Conservation (phyloP, 2,888 invertebrate genomes). For the Drosophila niveifrons region DNA sequence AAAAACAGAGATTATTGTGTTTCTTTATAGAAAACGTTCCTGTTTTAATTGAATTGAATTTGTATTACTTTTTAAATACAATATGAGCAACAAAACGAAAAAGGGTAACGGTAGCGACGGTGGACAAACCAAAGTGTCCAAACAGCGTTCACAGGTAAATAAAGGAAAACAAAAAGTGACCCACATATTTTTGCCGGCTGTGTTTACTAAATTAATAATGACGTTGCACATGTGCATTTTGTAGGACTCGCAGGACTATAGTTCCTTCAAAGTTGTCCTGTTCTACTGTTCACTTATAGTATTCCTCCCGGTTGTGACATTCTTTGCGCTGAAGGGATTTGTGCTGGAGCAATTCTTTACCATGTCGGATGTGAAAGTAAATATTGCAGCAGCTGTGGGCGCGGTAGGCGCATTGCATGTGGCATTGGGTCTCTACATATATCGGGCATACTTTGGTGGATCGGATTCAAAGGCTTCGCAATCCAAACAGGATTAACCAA, state of each 20-base stretch:
- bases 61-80: slow-evolving; percentile 16
- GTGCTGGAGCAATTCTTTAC: slow-evolving; percentile 89
- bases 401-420: slow-evolving; percentile 91
- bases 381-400: slow-evolving; percentile 92
- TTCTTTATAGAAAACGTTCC: slow-evolving; percentile 17
- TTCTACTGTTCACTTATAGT: slow-evolving; percentile 92
- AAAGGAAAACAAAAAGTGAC: slow-evolving; percentile 1
- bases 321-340: slow-evolving; percentile 89
- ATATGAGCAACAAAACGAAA: slow-evolving; percentile 64
- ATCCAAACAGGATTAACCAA: slow-evolving; percentile 58
- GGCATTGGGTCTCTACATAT: slow-evolving; percentile 92
- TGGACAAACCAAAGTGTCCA: slow-evolving; percentile 43
- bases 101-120: slow-evolving; percentile 41
- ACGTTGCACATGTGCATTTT: slow-evolving; percentile 16
- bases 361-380: slow-evolving; percentile 88
- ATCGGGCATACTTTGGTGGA: slow-evolving; percentile 89
- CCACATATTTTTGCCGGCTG: slow-evolving; percentile 49
- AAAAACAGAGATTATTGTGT: slow-evolving; percentile 31
- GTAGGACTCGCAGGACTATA: slow-evolving; percentile 87
- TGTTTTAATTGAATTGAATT: slow-evolving; percentile 15
- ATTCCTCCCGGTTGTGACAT: slow-evolving; percentile 90
- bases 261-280: slow-evolving; percentile 91
- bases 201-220: slow-evolving; percentile 6
- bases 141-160: slow-evolving; percentile 64
- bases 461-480: slow-evolving; percentile 44